phyloP scores from a whole-genome alignment of 2,888 invertebrate species.

The Lepas anatifera region DNA sequence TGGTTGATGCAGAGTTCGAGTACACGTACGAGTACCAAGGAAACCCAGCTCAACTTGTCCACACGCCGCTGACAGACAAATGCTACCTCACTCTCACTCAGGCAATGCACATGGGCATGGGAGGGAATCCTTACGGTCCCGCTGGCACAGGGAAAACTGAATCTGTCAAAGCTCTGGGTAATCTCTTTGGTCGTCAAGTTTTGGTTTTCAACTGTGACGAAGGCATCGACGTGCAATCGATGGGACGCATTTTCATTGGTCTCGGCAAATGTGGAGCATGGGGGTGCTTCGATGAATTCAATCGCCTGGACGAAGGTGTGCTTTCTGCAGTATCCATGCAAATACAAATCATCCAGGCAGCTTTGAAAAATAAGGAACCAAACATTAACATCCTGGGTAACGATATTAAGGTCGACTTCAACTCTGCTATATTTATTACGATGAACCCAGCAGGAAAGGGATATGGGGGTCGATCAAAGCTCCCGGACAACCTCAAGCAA shows the following conservation, averaged over 20 bases:
- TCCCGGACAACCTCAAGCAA: conserved; percentile 89
- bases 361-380: conserved; percentile 50
- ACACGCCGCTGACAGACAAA: conserved; percentile 91
- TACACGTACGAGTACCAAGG: conserved; percentile 98
- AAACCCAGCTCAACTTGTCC: conserved; percentile 85
- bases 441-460: conserved; percentile 92
- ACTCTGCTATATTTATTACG: conserved; percentile 74
- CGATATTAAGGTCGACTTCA: conserved; percentile 29
- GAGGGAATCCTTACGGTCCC: conserved; percentile 97
- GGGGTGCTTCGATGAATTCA: conserved; percentile 99
- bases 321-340: conserved; percentile 90
- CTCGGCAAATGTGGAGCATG: conserved; percentile 89
- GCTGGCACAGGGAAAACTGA: conserved; percentile 99
- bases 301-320: conserved; percentile 85
- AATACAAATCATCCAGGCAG: conserved; percentile 77
- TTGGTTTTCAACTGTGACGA: conserved; percentile 97
- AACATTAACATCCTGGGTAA: conserved; percentile 39
- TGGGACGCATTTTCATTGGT: conserved; percentile 88
- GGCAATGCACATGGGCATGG: conserved; percentile 88
- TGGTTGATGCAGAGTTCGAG: conserved; percentile 90
- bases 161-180: conserved; percentile 89
- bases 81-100: conserved; percentile 95
- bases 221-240: conserved; percentile 47
- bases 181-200: conserved; percentile 81
- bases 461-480: conserved; percentile 85